phyloP scores from a whole-genome alignment of 1,140 invertebrate species.

The Pantala flavescens region DNA sequence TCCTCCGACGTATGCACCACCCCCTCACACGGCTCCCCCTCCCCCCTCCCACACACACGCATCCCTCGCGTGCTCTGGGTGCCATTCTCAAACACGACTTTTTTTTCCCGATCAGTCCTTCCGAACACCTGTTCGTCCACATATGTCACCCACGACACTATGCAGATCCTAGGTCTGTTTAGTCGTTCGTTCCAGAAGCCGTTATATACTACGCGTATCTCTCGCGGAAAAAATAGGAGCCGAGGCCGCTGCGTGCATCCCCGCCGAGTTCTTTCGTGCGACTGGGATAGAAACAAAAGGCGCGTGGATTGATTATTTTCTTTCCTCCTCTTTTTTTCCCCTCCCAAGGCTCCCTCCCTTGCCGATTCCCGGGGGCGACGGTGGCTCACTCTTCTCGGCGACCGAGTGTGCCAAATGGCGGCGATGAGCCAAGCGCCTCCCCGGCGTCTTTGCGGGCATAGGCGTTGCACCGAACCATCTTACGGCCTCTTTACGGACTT shows the following conservation, averaged over 20 bases:
- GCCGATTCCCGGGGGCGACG: not conserved
- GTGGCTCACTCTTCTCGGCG: not conserved
- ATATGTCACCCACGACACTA: too few species aligned
- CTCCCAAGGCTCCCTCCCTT: not conserved
- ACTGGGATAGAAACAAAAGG: constrained; percentile 1
- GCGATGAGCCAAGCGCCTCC: not conserved
- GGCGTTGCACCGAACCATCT: too few species aligned
- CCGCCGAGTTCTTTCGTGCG: not conserved
- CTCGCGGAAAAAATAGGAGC: not conserved
- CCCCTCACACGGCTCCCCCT: not conserved
- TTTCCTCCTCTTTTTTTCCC: not conserved
- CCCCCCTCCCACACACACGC: not conserved
- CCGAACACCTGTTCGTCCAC: too few species aligned
- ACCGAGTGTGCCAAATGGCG: not conserved
- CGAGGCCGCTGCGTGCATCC: not conserved
- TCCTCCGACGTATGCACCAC: not conserved
- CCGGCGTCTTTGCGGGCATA: not conserved
- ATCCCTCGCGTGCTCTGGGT: not conserved
- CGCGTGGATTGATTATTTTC: constrained; percentile 5
- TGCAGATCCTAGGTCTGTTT: too few species aligned
- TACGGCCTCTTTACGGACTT: too few species aligned
- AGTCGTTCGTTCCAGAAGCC: too few species aligned
- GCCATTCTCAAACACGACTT: too few species aligned
- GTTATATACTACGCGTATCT: not conserved
- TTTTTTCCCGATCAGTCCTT: too few species aligned